A percentile compares a stretch with the other conserved stretches of the same genome.
Conservation (phyloP, 1,140 invertebrate species). For the Telenomus remus region DNA sequence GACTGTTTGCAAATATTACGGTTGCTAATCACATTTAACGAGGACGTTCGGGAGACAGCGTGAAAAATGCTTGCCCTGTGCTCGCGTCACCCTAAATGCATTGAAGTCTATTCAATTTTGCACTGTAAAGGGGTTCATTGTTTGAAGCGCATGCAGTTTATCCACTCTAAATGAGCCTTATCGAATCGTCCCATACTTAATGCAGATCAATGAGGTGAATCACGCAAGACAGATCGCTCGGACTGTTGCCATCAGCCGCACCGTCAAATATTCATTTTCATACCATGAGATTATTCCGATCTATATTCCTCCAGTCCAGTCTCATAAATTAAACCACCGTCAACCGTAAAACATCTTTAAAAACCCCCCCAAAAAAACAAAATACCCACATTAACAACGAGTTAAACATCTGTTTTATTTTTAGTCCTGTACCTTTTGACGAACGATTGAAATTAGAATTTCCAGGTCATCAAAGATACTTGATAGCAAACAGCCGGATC, state of each 20-base stretch:
- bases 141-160: slow-evolving; percentile 60
- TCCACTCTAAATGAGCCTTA: slow-evolving; percentile 64
- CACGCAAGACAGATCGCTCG: slow-evolving; percentile 54
- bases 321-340: background rate
- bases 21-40: slow-evolving; percentile 60
- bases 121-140: slow-evolving; percentile 60
- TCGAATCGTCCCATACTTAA: slow-evolving; percentile 68
- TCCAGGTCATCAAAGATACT: too few species aligned
- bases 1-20: slow-evolving; percentile 22
- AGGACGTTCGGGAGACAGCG: slow-evolving; percentile 63
- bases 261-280: slow-evolving; percentile 35
- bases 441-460: too few species aligned
- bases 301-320: slow-evolving; percentile 4
- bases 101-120: slow-evolving; percentile 61
- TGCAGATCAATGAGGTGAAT: slow-evolving; percentile 63
- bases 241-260: slow-evolving; percentile 35
- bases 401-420: too few species aligned
- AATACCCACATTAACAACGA: too few species aligned
- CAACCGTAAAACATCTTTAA: too few species aligned
- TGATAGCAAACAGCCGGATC: slow-evolving; percentile 50
- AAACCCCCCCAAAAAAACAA: too few species aligned
- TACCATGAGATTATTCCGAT: slow-evolving; percentile 16
- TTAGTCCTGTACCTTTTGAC: too few species aligned
- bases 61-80: slow-evolving; percentile 62
- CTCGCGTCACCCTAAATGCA: slow-evolving; percentile 63